Evolutionary conservation across 2,797 vertebrate species (phyloP).

Genomic region (Crocodylus rhombifer): DNA sequence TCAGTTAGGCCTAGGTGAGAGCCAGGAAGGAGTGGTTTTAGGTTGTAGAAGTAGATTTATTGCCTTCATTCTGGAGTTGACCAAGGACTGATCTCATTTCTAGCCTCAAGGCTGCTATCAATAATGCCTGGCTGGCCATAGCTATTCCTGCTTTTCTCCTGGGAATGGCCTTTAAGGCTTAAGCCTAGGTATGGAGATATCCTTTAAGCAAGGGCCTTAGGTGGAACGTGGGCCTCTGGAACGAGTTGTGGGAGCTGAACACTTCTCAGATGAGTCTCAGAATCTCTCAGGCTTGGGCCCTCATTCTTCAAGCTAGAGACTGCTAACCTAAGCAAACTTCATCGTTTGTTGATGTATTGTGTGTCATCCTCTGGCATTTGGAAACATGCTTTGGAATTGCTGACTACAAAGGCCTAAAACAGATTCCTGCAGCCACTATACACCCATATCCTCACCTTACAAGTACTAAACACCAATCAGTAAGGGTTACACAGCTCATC

Average conservation of each 20-base stretch:
- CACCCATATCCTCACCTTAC: not conserved
- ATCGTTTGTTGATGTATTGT: not conserved
- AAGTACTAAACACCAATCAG: not conserved
- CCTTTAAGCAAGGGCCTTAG: not conserved
- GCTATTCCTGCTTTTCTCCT: not conserved
- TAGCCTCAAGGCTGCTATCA: not conserved
- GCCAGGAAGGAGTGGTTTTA: no score
- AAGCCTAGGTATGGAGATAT: not conserved
- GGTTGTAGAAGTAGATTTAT: not conserved
- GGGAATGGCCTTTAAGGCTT: not conserved
- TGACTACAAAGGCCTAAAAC: not conserved
- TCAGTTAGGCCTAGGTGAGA: no score
- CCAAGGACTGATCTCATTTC: not conserved
- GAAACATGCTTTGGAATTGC: not conserved
- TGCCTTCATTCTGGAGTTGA: not conserved
- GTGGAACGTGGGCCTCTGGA: not conserved
- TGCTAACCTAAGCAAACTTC: not conserved
- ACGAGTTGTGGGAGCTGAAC: not conserved
- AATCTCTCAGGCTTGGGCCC: not conserved
- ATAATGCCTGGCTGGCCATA: not conserved
- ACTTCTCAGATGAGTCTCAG: not conserved
- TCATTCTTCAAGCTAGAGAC: not conserved
- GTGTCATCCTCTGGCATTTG: not conserved
- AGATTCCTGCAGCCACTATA: not conserved
- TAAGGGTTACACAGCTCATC: not conserved